Conservation (phyloP, 1,140 invertebrate genomes). For the Bathynomus jamesi region DNA sequence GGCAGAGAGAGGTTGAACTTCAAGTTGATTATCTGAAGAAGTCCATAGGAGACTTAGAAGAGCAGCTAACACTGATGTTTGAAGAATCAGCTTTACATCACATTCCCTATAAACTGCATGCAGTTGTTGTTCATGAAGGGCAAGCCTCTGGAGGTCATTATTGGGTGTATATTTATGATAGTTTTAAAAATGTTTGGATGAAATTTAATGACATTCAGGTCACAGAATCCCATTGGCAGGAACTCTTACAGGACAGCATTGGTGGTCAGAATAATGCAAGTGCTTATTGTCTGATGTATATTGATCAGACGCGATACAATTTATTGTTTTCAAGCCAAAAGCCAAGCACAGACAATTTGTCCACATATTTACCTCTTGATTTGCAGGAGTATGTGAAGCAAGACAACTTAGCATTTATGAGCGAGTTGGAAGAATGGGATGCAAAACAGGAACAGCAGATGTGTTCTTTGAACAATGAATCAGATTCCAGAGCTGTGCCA, state of each 20-base stretch:
- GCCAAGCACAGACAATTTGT: conserved; percentile 12
- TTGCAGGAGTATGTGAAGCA: conserved; percentile 42
- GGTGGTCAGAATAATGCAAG: conserved; percentile 49
- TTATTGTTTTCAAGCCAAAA: conserved; percentile 25
- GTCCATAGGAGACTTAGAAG: conserved; percentile 42
- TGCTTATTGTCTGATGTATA: conserved; percentile 50
- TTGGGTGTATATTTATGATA: conserved; percentile 49
- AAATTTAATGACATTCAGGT: conserved; percentile 50
- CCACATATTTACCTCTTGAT: conserved; percentile 40
- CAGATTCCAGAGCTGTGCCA: neutral
- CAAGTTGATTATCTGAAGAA: conserved; percentile 45
- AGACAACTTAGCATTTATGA: conserved; percentile 43
- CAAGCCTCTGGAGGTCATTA: conserved; percentile 51
- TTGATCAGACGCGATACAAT: conserved; percentile 41
- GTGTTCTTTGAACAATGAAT: neutral
- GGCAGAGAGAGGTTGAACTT: conserved; percentile 46
- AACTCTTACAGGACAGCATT: conserved; percentile 47
- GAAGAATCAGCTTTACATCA: conserved; percentile 44
- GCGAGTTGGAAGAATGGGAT: conserved; percentile 46
- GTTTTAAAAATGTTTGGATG: conserved; percentile 33
- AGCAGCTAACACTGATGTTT: conserved; percentile 45
- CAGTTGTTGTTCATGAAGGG: conserved; percentile 51
- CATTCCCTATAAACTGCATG: conserved; percentile 47
- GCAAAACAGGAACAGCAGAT: neutral
- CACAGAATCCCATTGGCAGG: conserved; percentile 47